Conservation (phyloP, 1,140 invertebrate species). For the Euwallacea fornicatus region DNA sequence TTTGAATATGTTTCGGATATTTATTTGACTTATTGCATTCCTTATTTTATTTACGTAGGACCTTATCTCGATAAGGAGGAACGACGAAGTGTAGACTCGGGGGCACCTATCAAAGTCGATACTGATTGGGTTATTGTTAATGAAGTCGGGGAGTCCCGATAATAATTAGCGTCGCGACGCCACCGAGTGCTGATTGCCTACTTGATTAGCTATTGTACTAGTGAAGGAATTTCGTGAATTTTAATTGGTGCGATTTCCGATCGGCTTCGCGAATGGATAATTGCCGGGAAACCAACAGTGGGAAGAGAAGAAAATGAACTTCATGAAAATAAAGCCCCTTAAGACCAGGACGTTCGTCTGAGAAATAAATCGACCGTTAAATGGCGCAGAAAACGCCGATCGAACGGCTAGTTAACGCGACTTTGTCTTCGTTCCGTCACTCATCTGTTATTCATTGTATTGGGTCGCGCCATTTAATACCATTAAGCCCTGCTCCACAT, state of each 20-base stretch:
- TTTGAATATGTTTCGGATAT: constrained; percentile 34
- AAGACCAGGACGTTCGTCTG: constrained; percentile 6
- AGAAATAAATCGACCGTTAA: constrained; percentile 42
- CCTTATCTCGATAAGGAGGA: no score
- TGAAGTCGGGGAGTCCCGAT: not conserved
- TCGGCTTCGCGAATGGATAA: constrained; percentile 1
- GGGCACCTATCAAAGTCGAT: no score
- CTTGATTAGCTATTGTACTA: constrained; percentile 11
- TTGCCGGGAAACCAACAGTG: not conserved
- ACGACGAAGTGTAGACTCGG: no score
- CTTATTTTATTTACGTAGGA: constrained; percentile 6
- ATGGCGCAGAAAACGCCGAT: constrained; percentile 43
- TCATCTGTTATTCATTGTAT: constrained; percentile 51
- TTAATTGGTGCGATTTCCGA: constrained; percentile 7
- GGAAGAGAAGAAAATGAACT: constrained; percentile 4
- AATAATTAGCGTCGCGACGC: not conserved
- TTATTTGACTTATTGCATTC: constrained; percentile 32
- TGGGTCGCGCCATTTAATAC: constrained; percentile 45
- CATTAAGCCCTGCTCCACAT: constrained; percentile 41
- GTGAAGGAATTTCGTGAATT: constrained; percentile 3
- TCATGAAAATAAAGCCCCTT: constrained; percentile 5
- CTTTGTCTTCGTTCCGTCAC: constrained; percentile 47
- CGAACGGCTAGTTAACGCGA: constrained; percentile 43
- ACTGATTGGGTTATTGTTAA: no score
- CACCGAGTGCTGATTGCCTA: constrained; percentile 4